A percentile compares a stretch with the other conserved stretches of the same genome.
These are phyloP conservation scores for Parnassius smintheus DNA, from an alignment of 2,888 invertebrate genomes.

Conservation along the genomic window DNA sequence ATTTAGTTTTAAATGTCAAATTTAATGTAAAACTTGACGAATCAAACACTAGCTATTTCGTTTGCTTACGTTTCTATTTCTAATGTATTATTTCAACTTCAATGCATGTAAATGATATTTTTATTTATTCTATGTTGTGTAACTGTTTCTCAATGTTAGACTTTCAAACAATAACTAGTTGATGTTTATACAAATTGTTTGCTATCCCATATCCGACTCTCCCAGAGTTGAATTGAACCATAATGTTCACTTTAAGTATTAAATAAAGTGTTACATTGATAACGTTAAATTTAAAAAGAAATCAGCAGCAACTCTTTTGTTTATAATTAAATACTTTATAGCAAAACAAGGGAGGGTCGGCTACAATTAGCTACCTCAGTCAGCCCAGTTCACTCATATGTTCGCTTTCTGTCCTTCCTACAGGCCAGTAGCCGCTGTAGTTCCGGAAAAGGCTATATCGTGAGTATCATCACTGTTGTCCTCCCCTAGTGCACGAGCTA, in stretches of 20 bases:
- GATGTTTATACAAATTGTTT: constrained; percentile 21
- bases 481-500: constrained; percentile 46
- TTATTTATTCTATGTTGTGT: constrained; percentile 23
- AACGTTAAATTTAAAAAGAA: neutral
- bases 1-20: neutral
- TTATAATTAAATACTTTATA: neutral
- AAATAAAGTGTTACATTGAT: neutral
- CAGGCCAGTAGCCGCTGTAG: constrained; percentile 96
- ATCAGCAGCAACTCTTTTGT: too few relatives aligned
- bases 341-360: constrained; percentile 55
- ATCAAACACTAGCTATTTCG: constrained; percentile 34
- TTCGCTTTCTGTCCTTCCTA: constrained; percentile 81
- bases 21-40: neutral
- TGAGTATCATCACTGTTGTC: constrained; percentile 85
- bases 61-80: constrained; percentile 50
- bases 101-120: constrained; percentile 23
- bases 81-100: constrained; percentile 41
- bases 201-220: constrained; percentile 24
- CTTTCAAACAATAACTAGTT: constrained; percentile 15
- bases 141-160: constrained; percentile 24
- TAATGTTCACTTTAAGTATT: neutral
- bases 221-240: neutral
- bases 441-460: constrained; percentile 97
- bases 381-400: constrained; percentile 76
- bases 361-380: constrained; percentile 63